Evolutionary conservation across 2,113 vertebrate genomes (phyloP), one percentile per base, ranked within the genome.

Genomic region (Peromyscus maniculatus): DNA sequence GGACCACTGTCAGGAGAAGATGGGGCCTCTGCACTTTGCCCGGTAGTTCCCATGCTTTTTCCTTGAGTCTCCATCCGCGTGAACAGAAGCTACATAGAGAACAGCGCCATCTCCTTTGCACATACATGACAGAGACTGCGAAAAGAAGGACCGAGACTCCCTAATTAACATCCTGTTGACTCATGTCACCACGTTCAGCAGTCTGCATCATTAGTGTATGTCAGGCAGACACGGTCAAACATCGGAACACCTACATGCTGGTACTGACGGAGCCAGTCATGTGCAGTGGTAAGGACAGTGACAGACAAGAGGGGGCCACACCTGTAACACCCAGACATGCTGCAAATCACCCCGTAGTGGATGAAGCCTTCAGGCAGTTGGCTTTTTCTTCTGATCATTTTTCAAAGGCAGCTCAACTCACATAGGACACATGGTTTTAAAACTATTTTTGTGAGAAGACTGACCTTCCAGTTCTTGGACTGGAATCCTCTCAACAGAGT

Each of bases 131-230:
- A 98, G 98, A 98, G 91, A 77, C 96, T 97, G 96, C 26, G 97
- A 96, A 97, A 98, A 97, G 89, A 97, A 83, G 96, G 97, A 98
- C 97, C 93, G 94, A 97, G 96, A 96, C 95, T 97, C 92, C 1
- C 97, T 99, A 99, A 99, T 99, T 99, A 99, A 98, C 98, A 99
- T 98, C 97, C 89, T 98, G 97, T 98, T 99, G 98, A 99, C 99
- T 98, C 98, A 98, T 98, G 98, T 98, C 98, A 97, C 98, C 97
- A 96, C 97, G 98, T 98, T 98, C 98, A 98, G 98, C 97, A 89
- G 97, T 97, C 98, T 98, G 98, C 98, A 98, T 99, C 98, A 98
- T 99, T 99, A 98, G 98, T 99, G 99, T 99, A 97, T 99, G 98
- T 98, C 98, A 99, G 89, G 96, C 36, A 0, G 97, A 98, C 94